phyloP scores from a whole-genome alignment of 2,888 invertebrate genomes.

The Drosophila birchii region DNA sequence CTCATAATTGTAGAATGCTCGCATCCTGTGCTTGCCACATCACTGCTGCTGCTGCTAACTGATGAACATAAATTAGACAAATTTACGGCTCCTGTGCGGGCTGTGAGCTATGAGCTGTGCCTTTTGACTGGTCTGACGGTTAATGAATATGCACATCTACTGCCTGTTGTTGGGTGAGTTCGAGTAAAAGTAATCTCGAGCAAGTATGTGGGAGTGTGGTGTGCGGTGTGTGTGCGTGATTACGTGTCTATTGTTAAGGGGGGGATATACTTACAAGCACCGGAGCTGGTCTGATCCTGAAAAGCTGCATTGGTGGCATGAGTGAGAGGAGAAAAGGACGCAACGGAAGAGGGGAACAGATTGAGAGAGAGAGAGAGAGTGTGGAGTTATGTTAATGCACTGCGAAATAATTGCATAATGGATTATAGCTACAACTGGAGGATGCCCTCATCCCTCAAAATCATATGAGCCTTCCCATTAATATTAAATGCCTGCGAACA shows the following conservation, averaged over 20 bases:
- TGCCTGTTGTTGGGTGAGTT: constrained; percentile 8
- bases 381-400: constrained; percentile 75
- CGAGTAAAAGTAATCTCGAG: constrained; percentile 25
- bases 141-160: constrained; percentile 49
- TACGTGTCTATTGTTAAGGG: constrained; percentile 40
- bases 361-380: constrained; percentile 49
- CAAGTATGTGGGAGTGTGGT: constrained; percentile 5
- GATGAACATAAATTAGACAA: constrained; percentile 53
- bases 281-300: constrained; percentile 99
- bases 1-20: constrained; percentile 4
- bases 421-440: constrained; percentile 35
- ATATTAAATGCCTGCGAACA: constrained; percentile 4
- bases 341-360: constrained; percentile 19
- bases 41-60: constrained; percentile 9
- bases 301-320: constrained; percentile 88
- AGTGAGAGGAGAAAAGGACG: constrained; percentile 16
- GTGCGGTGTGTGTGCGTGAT: constrained; percentile 25
- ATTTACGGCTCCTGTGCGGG: constrained; percentile 35
- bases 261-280: constrained; percentile 95
- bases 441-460: constrained; percentile 2
- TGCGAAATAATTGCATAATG: constrained; percentile 64
- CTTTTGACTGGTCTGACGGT: constrained; percentile 47
- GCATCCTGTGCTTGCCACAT: constrained; percentile 21
- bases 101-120: constrained; percentile 31
- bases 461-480: not conserved